These are phyloP conservation scores for Lemur catta DNA, from an alignment of 2,797 vertebrate species.

Conservation along the genomic window DNA sequence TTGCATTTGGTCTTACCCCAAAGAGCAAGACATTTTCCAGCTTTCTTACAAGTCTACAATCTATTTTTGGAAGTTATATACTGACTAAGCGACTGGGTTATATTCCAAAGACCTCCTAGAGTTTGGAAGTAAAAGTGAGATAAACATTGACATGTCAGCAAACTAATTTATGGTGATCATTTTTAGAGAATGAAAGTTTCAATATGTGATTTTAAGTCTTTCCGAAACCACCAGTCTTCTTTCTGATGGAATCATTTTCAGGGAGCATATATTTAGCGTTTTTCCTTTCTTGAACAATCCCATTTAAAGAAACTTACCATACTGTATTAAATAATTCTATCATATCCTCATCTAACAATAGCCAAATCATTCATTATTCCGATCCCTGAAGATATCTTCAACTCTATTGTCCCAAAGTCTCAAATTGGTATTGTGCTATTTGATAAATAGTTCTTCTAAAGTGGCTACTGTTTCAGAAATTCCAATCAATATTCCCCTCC, in stretches of 20 bases:
- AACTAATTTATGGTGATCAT: slow-evolving; percentile 19
- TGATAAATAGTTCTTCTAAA: background rate
- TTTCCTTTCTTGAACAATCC: background rate
- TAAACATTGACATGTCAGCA: background rate
- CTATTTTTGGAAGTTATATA: slow-evolving; percentile 38
- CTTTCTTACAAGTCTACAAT: background rate
- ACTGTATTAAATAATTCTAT: background rate
- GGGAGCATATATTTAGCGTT: background rate
- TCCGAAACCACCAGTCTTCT: background rate
- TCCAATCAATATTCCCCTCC: background rate
- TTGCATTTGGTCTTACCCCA: background rate
- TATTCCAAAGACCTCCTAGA: slow-evolving; percentile 35
- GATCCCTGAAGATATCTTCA: background rate
- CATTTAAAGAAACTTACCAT: background rate
- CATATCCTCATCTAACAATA: background rate
- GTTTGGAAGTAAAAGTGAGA: slow-evolving; percentile 35
- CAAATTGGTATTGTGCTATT: background rate
- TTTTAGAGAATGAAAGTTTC: slow-evolving; percentile 53
- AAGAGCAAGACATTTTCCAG: background rate
- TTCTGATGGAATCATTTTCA: background rate
- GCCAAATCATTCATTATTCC: background rate
- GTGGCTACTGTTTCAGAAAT: background rate
- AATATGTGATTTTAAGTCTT: slow-evolving; percentile 25
- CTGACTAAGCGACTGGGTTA: slow-evolving; percentile 7
- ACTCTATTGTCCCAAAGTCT: background rate